Evolutionary conservation across 2,797 vertebrate species (phyloP), one percentile per base, ranked within the genome.

Genomic region (Onychomys torridus): DNA sequence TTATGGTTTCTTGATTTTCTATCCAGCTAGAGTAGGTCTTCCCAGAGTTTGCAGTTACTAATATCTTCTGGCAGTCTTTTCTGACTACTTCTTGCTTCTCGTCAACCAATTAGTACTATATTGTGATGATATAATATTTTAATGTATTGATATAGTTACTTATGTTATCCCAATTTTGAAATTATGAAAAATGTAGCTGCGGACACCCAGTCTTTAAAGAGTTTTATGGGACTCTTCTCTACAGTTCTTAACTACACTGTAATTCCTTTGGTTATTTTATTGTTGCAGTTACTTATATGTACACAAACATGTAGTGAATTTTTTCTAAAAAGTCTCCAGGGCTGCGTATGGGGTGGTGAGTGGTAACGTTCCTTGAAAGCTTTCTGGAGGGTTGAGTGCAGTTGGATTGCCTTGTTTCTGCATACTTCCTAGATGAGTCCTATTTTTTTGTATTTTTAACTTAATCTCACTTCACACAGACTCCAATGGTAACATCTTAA

Each of bases 151-250:
- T 14, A 63, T 0, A 71, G 11, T 5, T 82, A 49, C n/a, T 92
- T 91, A 77, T 27, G 5, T 95, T 91, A 55, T 89, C 17, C 76
- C 3, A 0, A 71, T 59, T 95, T 75, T 75, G 65, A 75, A 17
- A 61, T 71, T 89, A 83, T 55, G 25, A 8, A 9, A 9, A 79
- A 19, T 67, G 55, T 93, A 85, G 21, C 19, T 94, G 17, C 46
- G 25, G 71, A 37, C 37, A 89, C 61, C 2, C 0, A 86, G 19
- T 73, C 14, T 96, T 27, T 46, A 61, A 90, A 34, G 57, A 91
- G n/a, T 89, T 91, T 89, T 89, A 17, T 90, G 84, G 37, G 61
- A 25, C 88, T 85, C 25, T 78, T 90, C 95, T 91, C 81, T 93
- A 37, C 25, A 92, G 25, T 32, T 32, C 86, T 12, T 71, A 78